A percentile compares a stretch with the other conserved stretches of the same genome.
These are phyloP conservation scores for Aegypius monachus DNA, from an alignment of 2,113 vertebrate genomes.

Conservation along the genomic window DNA sequence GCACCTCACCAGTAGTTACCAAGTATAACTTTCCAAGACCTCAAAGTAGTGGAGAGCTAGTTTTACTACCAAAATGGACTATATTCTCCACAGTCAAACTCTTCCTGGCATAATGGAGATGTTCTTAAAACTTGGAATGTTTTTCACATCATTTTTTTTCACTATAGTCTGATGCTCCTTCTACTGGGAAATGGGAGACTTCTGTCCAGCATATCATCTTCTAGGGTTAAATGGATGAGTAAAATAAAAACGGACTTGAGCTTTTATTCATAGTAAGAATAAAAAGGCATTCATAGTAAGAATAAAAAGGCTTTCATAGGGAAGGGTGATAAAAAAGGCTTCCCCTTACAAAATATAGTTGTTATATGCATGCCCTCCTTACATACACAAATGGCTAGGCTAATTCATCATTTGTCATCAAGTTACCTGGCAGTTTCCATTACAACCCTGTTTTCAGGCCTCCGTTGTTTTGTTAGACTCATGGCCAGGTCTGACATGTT, in stretches of 20 bases:
- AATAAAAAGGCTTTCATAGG: neutral
- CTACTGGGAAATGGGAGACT: neutral
- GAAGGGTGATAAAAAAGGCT: neutral
- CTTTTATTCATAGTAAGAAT: neutral
- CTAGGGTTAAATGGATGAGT: neutral
- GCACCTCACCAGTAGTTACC: constrained; percentile 1
- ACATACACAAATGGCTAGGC: too few relatives aligned
- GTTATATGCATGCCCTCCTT: neutral
- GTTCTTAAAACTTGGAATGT: neutral
- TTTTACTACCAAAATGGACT: neutral
- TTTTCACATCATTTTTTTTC: neutral
- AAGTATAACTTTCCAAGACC: neutral
- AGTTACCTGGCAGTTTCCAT: neutral
- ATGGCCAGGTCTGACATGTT: neutral
- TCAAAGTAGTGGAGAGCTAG: neutral
- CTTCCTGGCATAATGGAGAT: neutral
- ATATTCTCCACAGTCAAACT: neutral
- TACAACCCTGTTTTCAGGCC: neutral
- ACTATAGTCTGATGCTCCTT: neutral
- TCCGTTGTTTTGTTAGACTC: neutral
- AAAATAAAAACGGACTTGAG: neutral
- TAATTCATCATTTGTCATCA: neutral
- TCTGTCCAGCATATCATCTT: neutral
- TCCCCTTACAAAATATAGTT: neutral
- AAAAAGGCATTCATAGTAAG: neutral